Evolutionary conservation across 2,113 vertebrate species (phyloP), one percentile per base, ranked within the genome.

Genomic region (Lates calcarifer): DNA sequence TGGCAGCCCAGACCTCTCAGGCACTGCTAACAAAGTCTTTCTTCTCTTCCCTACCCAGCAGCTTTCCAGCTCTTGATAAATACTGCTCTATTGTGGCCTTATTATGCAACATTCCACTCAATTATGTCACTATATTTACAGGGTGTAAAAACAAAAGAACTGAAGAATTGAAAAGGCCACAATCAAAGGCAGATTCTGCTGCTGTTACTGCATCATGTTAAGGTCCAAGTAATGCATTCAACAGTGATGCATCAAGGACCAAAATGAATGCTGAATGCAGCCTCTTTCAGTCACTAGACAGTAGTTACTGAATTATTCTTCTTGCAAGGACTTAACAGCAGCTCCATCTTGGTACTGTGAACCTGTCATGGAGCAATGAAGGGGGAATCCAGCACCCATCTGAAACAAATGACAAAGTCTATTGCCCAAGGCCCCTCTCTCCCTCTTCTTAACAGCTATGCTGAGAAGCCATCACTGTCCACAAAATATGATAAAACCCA

Each of bases 401-500:
- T 93, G 90, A 96, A 96, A 96, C 92, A 95, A 95, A 96, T 95
- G 95, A 95, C 94, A 95, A 92, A 96, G 96, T 94, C 94, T 96
- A 95, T 97, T 90, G 96, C 96, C 96, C 95, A 95, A 93, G 93
- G 96, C 96, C 95, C 94, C 92, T 79, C 89, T 92, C 87, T 92
- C 91, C 83, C 85, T 92, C 93, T 92, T 91, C 89, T 93, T 95
- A 95, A 94, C 95, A 91, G 93, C 94, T 95, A 92, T 89, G 95
- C 95, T 91, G 95, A 94, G 95, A 97, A 96, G 92, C 95, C 94
- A 95, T 93, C 93, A 94, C 95, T 96, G 95, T 95, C 96, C 96
- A 95, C 96, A 95, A 96, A 96, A 96, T 92, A 93, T 95, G 95
- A 96, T 96, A 94, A 93, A 95, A 95, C 95, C 96, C 96, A 94